Evolutionary conservation across 2,888 invertebrate species (phyloP).

Genomic region (Eupithecia pulchellata): DNA sequence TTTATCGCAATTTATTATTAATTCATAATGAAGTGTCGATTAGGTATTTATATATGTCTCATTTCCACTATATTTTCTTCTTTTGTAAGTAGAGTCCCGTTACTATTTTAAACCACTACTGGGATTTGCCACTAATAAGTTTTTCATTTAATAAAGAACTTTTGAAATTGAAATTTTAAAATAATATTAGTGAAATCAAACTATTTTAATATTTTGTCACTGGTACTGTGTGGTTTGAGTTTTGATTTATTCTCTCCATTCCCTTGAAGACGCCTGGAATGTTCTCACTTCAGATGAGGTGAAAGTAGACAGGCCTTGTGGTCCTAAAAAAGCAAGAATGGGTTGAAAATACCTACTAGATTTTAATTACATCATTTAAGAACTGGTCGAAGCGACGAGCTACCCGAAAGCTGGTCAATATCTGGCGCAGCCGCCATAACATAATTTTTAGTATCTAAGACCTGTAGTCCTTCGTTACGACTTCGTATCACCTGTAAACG

Average conservation of each 20-base stretch:
- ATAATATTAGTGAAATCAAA: neutral
- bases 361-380: neutral
- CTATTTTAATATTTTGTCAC: slow-evolving; percentile 3
- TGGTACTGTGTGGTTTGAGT: slow-evolving; percentile 16
- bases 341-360: neutral
- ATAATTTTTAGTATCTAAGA: too few relatives aligned
- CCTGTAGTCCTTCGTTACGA: neutral
- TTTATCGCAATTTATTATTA: neutral
- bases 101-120: neutral
- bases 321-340: slow-evolving; percentile 61
- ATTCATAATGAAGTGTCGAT: neutral
- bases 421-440: too few relatives aligned
- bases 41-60: neutral
- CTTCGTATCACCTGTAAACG: neutral
- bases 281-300: slow-evolving; percentile 82
- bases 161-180: too few relatives aligned
- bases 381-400: too few relatives aligned
- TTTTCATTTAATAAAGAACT: too few relatives aligned
- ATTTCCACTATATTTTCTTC: neutral
- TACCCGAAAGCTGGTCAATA: too few relatives aligned
- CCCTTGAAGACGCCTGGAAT: slow-evolving; percentile 79
- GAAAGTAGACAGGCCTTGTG: slow-evolving; percentile 79
- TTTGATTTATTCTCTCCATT: slow-evolving; percentile 71
- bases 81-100: neutral
- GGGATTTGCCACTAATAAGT: too few relatives aligned